These are phyloP conservation scores for Neotoxoptera formosana DNA, from an alignment of 1,140 invertebrate genomes.

Conservation along the genomic window DNA sequence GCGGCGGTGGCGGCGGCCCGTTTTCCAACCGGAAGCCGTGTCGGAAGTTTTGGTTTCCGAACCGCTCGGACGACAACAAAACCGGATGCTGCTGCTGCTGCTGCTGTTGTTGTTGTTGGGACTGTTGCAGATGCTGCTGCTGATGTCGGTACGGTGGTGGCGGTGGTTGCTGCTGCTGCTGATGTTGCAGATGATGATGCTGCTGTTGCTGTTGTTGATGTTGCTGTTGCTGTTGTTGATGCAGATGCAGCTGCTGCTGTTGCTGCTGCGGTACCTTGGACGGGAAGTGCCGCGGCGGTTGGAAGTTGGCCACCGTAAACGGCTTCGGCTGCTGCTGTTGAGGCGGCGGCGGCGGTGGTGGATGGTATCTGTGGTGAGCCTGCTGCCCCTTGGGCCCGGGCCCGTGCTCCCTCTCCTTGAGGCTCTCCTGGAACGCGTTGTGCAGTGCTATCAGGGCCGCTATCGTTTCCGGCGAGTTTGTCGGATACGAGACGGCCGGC, in stretches of 20 bases:
- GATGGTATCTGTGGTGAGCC: not conserved
- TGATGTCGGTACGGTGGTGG: slow-evolving; percentile 62
- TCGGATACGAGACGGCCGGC: slow-evolving; percentile 61
- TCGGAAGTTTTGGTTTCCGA: slow-evolving; percentile 59
- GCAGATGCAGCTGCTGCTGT: slow-evolving; percentile 58
- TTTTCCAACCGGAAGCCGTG: slow-evolving; percentile 58
- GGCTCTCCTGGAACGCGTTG: slow-evolving; percentile 61
- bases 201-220: slow-evolving; percentile 62
- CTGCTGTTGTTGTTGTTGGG: slow-evolving; percentile 31
- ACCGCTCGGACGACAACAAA: slow-evolving; percentile 59
- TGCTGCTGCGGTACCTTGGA: slow-evolving; percentile 63
- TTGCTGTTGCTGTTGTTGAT: not conserved
- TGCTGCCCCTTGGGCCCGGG: slow-evolving; percentile 2
- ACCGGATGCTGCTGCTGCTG: slow-evolving; percentile 24
- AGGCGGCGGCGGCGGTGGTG: not conserved
- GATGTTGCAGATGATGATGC: slow-evolving; percentile 61
- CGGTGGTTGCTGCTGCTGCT: slow-evolving; percentile 61
- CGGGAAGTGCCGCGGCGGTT: slow-evolving; percentile 42
- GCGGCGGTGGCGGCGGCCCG: slow-evolving; percentile 61
- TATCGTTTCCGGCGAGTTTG: slow-evolving; percentile 60
- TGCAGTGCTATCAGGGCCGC: slow-evolving; percentile 62
- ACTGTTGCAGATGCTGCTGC: slow-evolving; percentile 61
- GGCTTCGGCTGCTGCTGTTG: slow-evolving; percentile 12
- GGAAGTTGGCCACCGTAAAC: slow-evolving; percentile 47
- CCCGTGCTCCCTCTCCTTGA: slow-evolving; percentile 59